Conservation (phyloP, 2,797 vertebrate genomes). For the Semotilus atromaculatus region DNA sequence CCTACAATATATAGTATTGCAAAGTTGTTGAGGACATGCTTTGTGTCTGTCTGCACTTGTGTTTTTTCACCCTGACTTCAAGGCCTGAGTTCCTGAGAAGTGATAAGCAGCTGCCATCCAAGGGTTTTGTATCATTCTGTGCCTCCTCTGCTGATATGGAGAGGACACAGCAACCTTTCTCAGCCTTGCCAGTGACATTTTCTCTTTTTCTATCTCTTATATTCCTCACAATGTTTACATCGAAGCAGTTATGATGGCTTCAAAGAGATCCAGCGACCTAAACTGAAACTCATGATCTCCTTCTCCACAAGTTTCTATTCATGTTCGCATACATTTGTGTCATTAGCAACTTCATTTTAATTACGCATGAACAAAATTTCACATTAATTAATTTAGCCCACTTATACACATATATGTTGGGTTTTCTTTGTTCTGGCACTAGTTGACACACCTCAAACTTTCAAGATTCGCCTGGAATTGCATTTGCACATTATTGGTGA, state of each 20-base stretch:
- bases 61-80: neutral
- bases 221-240: conserved; percentile 15
- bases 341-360: neutral
- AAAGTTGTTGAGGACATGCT: neutral
- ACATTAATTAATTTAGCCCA: neutral
- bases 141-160: neutral
- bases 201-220: neutral
- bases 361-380: neutral
- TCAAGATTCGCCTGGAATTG: neutral
- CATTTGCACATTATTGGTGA: neutral
- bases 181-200: neutral
- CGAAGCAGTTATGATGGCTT: neutral
- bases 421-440: neutral
- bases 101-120: conserved; percentile 13
- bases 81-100: neutral
- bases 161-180: neutral
- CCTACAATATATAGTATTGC: neutral
- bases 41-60: neutral
- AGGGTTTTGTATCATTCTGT: neutral
- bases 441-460: neutral
- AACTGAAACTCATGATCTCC: neutral
- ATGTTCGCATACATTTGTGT: neutral
- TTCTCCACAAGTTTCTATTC: neutral
- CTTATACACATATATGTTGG: neutral
- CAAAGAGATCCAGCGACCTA: neutral